Percentiles rank a stretch among this genome's conserved stretches.
Conservation (phyloP, 2,113 vertebrate genomes). For the Acrocephalus kingi region DNA sequence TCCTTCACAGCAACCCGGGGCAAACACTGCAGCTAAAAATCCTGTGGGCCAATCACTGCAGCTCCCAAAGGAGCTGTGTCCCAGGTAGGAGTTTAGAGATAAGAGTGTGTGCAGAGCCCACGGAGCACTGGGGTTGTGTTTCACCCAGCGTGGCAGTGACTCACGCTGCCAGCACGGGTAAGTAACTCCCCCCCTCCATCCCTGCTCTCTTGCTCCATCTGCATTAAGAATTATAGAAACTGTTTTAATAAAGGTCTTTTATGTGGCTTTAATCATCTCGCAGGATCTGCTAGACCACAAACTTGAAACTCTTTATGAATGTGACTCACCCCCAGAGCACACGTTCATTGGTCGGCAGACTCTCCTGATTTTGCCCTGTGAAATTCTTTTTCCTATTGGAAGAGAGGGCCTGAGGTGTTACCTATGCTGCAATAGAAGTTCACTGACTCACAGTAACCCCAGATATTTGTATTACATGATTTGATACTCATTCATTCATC, state of each 20-base stretch:
- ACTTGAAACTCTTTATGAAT: conserved; percentile 38
- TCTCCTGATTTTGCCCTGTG: conserved; percentile 43
- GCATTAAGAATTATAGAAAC: neutral
- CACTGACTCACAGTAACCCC: conserved; percentile 46
- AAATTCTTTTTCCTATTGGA: conserved; percentile 44
- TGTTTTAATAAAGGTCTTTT: conserved; percentile 48
- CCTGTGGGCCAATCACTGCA: neutral
- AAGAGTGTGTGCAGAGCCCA: neutral
- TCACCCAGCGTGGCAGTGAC: neutral
- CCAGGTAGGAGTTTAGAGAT: neutral
- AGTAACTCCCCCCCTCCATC: neutral
- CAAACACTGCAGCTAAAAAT: neutral
- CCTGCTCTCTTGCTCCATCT: neutral
- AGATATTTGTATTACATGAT: neutral
- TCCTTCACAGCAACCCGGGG: neutral
- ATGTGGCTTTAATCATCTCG: conserved; percentile 57
- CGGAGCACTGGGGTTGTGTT: neutral
- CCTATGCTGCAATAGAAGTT: conserved; percentile 26
- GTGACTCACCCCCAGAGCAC: conserved; percentile 27
- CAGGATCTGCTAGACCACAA: conserved; percentile 44
- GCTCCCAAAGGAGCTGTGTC: neutral
- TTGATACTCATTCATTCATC: neutral
- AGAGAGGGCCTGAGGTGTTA: conserved; percentile 53
- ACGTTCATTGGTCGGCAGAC: conserved; percentile 24
- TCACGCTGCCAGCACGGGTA: neutral